Base-by-base conservation (phyloP, 1,140 invertebrate genomes). In the Platorchestia sp. region DNA sequence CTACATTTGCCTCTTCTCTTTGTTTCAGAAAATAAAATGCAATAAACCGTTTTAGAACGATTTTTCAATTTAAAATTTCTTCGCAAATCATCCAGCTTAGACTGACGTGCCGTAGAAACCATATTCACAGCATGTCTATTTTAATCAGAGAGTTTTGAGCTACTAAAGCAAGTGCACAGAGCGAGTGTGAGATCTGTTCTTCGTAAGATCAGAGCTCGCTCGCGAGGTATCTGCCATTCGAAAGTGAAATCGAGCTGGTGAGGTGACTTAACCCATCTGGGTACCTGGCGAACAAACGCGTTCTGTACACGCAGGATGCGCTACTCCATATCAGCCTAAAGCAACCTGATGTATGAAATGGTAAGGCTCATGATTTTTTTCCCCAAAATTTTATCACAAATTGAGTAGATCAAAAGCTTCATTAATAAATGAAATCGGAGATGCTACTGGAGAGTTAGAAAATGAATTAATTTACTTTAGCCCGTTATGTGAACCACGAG, bases 221-320 rank as follows among this genome's bases (percentile, higher is more conserved):
- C 5, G 87, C 41, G 87, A 89, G 87, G 41, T 89, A 41, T 89
- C 87, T 89, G 87, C 87, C 87, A 89, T 89, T 89, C 43, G 87
- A 89, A 89, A 89, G 87, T 89, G 87, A 89, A 89, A 89, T 44
- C 87, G 87, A 89, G 87, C 87, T 44, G 42, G 41, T 16, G 41
- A 89, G 16, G 43, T 89, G 87, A 10, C 87, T 41, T 10, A 42
- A 14, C 43, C 87, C n/a, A 14, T 41, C 87, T 42, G 6, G 10
- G 6, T 40, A 41, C 14, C 10, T 41, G 43, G 7, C 5, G 43
- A 42, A 5, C 59, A 75, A 27, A 36, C 59, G 10, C 36, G 59
- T 27, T 36, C 59, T 75, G 59, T 75, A 75, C 59, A 14, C 59
- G 1, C 59, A 22, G 59, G 14, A 75, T 75, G 59, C 27, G 14